A percentile compares a stretch with the other conserved stretches of the same genome.
Conservation (phyloP, 2,888 invertebrate genomes). For the Rotaria sp. region DNA sequence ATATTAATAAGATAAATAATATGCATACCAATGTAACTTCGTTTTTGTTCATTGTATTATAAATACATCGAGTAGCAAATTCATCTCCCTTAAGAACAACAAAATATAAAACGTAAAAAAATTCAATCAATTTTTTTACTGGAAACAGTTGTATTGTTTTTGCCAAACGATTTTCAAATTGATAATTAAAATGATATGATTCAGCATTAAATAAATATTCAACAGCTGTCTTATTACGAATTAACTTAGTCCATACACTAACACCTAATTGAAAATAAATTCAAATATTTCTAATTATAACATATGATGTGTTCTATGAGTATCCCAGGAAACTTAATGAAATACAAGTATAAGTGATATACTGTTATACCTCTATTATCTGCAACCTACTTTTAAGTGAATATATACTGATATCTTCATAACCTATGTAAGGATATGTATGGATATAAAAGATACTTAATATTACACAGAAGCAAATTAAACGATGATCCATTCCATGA, state of each 20-base stretch:
- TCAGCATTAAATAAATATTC: slow-evolving; percentile 31
- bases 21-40: slow-evolving; percentile 28
- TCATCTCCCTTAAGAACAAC: slow-evolving; percentile 31
- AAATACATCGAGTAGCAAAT: slow-evolving; percentile 33
- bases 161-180: background rate
- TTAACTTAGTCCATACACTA: slow-evolving; percentile 30
- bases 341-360: too few species aligned
- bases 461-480: too few species aligned
- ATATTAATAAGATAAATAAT: background rate
- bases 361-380: too few species aligned
- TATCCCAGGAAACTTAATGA: too few species aligned
- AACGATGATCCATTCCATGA: too few species aligned
- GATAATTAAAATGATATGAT: slow-evolving; percentile 37
- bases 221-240: slow-evolving; percentile 33
- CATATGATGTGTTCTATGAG: too few species aligned
- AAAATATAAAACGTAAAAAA: background rate
- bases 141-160: background rate
- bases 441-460: too few species aligned
- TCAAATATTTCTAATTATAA: too few species aligned
- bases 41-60: slow-evolving; percentile 23
- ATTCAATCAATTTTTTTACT: background rate
- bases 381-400: too few species aligned
- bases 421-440: too few species aligned
- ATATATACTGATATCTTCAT: too few species aligned
- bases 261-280: background rate